phyloP scores from a whole-genome alignment of 2,797 vertebrate species.

The Intellagama lesueurii region DNA sequence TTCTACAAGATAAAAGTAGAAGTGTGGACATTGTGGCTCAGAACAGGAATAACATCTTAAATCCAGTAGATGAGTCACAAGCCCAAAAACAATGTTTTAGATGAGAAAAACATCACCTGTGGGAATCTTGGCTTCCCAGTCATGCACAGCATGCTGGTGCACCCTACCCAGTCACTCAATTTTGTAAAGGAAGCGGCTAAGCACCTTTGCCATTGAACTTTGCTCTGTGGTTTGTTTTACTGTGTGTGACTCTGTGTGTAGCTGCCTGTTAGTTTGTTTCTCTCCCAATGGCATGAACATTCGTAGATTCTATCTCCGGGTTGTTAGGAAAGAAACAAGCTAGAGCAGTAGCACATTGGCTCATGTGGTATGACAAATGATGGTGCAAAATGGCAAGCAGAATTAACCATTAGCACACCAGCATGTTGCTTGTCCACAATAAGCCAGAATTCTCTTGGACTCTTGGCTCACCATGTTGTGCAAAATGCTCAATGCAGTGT shows the following conservation, averaged over 20 bases:
- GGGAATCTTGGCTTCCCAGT: background rate
- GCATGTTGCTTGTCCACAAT: background rate
- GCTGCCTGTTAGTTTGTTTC: background rate
- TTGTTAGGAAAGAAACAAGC: no score
- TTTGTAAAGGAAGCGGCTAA: background rate
- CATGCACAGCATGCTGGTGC: background rate
- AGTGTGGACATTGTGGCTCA: background rate
- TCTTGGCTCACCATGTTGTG: background rate
- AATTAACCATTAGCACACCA: no score
- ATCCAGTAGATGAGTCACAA: background rate
- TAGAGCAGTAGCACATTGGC: background rate
- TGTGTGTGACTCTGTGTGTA: no score
- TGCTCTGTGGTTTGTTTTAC: no score
- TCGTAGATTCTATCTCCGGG: no score
- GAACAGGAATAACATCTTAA: background rate
- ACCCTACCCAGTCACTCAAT: background rate
- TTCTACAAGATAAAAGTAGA: fast-evolving
- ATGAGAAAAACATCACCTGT: background rate
- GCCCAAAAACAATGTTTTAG: background rate
- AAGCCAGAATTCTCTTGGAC: background rate
- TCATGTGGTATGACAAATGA: background rate
- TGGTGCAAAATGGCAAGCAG: no score
- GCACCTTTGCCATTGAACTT: no score
- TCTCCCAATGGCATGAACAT: background rate
- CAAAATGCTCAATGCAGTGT: background rate